phyloP scores from a whole-genome alignment of 1,140 invertebrate genomes.

The Anastrepha ludens region DNA sequence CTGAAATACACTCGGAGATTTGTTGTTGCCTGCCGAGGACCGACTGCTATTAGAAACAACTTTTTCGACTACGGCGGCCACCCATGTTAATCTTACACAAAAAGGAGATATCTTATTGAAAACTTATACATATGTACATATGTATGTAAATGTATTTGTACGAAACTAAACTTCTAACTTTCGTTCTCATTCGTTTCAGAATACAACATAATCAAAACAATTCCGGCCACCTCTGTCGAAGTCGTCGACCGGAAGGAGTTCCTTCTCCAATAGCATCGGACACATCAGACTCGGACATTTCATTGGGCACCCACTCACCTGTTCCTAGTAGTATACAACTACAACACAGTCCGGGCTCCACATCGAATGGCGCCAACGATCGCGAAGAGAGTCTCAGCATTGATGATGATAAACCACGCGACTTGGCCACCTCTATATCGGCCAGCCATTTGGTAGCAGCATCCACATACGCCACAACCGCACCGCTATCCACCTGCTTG shows the following conservation, averaged over 20 bases:
- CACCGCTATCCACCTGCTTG: constrained; percentile 62
- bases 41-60: too few species aligned
- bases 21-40: too few species aligned
- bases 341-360: constrained; percentile 73
- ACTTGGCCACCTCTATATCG: constrained; percentile 66
- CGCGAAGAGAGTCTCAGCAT: constrained; percentile 70
- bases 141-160: neutral
- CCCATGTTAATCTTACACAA: too few species aligned
- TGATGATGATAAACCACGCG: constrained; percentile 72
- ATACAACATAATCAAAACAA: constrained; percentile 73
- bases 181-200: constrained; percentile 59
- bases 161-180: neutral
- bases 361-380: constrained; percentile 72
- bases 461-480: constrained; percentile 34
- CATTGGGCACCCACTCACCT: constrained; percentile 77
- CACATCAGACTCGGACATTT: constrained; percentile 77
- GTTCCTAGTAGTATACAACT: constrained; percentile 74
- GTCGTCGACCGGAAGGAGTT: constrained; percentile 68
- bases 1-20: too few species aligned
- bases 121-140: neutral
- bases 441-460: constrained; percentile 63
- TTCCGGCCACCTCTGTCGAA: constrained; percentile 66
- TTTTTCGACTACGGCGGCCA: too few species aligned
- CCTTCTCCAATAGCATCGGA: constrained; percentile 73
- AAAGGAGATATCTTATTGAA: neutral